Percentiles rank a stretch among this genome's conserved stretches.
These are phyloP conservation scores for Coelinius sp. DNA, from an alignment of 2,888 invertebrate species.

Conservation along the genomic window DNA sequence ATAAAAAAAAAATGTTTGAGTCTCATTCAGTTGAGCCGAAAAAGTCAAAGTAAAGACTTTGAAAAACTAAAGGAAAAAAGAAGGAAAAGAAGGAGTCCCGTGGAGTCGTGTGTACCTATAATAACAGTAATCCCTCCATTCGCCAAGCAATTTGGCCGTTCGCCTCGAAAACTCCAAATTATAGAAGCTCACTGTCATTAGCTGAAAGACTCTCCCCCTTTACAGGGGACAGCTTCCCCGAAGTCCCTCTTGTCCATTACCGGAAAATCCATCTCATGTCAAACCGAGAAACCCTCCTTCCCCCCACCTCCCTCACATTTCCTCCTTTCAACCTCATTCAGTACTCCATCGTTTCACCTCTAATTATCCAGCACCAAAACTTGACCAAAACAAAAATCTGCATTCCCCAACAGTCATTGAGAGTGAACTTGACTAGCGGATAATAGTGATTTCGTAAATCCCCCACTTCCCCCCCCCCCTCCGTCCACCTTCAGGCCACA, in stretches of 20 bases:
- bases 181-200: conserved; percentile 70
- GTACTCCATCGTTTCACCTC: neutral
- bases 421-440: conserved; percentile 35
- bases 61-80: conserved; percentile 33
- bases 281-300: neutral
- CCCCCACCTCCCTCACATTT: neutral
- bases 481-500: conserved; percentile 40
- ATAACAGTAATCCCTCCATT: conserved; percentile 70
- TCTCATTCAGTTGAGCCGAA: conserved; percentile 26
- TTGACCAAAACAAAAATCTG: neutral
- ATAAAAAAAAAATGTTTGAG: conserved; percentile 31
- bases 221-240: conserved; percentile 48
- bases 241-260: conserved; percentile 45
- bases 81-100: conserved; percentile 53
- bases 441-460: conserved; percentile 49
- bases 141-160: conserved; percentile 69
- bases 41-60: conserved; percentile 1
- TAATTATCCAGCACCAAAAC: neutral
- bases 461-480: neutral
- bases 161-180: conserved; percentile 70
- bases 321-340: neutral
- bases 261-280: neutral
- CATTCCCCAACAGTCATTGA: conserved; percentile 16
- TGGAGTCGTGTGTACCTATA: conserved; percentile 59
- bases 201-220: conserved; percentile 50